These are phyloP conservation scores for Natrix natrix DNA, from an alignment of 2,797 vertebrate genomes.

Conservation along the genomic window DNA sequence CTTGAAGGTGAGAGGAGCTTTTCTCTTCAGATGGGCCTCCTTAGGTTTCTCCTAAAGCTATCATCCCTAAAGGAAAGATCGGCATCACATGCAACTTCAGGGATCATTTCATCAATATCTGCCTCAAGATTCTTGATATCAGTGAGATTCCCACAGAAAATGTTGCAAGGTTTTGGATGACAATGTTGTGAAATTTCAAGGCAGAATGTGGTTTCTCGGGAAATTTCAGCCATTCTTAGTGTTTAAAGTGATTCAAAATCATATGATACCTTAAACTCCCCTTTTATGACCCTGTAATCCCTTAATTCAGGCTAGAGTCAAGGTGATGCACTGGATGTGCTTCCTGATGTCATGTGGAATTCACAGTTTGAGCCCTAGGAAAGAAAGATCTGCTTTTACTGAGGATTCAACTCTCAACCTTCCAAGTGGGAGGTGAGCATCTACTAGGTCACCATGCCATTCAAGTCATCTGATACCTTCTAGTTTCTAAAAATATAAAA, in stretches of 20 bases:
- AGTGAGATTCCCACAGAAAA: not conserved
- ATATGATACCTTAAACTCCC: not conserved
- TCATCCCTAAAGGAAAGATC: not conserved
- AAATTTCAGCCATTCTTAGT: not conserved
- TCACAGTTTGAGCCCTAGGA: not conserved
- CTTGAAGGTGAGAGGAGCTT: not conserved
- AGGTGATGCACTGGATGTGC: too few relatives aligned
- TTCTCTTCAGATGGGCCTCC: not conserved
- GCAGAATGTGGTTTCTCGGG: not conserved
- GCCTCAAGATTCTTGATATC: not conserved
- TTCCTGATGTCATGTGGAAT: not conserved
- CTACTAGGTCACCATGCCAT: not conserved
- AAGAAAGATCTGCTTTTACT: not conserved
- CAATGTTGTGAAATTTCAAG: not conserved
- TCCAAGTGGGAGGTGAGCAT: not conserved
- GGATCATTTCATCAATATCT: not conserved
- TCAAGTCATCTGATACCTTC: not conserved
- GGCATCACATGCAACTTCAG: not conserved
- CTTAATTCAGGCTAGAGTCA: not conserved
- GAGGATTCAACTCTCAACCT: not conserved
- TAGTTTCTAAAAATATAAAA: not conserved
- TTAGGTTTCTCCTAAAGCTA: not conserved
- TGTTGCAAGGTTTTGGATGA: not conserved
- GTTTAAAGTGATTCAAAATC: not conserved
- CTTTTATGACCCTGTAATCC: not conserved